A percentile compares a stretch with the other conserved stretches of the same genome.
Conservation (phyloP, 2,113 vertebrate genomes). For the Indicator indicator region DNA sequence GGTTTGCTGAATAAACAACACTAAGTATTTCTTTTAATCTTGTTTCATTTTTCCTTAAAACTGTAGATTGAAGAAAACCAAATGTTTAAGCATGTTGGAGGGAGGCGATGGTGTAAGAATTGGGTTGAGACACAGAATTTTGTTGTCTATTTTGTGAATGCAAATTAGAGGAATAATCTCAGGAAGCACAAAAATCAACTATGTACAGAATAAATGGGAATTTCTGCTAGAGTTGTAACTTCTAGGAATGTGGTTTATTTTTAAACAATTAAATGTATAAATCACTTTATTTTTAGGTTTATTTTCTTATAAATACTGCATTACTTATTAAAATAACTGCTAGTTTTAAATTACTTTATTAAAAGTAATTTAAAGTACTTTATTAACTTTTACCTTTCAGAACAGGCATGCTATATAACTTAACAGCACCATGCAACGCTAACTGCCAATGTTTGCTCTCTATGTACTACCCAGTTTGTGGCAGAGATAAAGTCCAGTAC, state of each 20-base stretch:
- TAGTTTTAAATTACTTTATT: not conserved
- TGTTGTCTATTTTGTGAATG: not conserved
- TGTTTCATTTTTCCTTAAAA: not conserved
- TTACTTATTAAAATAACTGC: not conserved
- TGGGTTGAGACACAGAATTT: not conserved
- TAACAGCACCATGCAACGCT: conserved; percentile 77
- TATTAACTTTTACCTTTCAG: conserved; percentile 59
- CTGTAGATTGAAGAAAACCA: not conserved
- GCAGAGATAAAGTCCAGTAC: conserved; percentile 78
- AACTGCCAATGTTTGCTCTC: conserved; percentile 75
- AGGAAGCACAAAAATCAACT: not conserved
- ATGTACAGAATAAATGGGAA: not conserved
- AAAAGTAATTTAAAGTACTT: not conserved
- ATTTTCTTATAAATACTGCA: not conserved
- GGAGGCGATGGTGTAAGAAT: not conserved
- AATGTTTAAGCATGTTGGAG: not conserved
- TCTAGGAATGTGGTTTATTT: not conserved
- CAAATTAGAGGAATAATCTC: not conserved
- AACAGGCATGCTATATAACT: conserved; percentile 58
- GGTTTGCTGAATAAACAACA: not conserved
- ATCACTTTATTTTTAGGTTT: not conserved
- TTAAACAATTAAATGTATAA: not conserved
- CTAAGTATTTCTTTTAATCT: not conserved
- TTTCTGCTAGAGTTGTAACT: not conserved
- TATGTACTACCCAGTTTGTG: conserved; percentile 80